These are phyloP conservation scores for Morpho helenor DNA, from an alignment of 2,888 invertebrate genomes.

Conservation along the genomic window DNA sequence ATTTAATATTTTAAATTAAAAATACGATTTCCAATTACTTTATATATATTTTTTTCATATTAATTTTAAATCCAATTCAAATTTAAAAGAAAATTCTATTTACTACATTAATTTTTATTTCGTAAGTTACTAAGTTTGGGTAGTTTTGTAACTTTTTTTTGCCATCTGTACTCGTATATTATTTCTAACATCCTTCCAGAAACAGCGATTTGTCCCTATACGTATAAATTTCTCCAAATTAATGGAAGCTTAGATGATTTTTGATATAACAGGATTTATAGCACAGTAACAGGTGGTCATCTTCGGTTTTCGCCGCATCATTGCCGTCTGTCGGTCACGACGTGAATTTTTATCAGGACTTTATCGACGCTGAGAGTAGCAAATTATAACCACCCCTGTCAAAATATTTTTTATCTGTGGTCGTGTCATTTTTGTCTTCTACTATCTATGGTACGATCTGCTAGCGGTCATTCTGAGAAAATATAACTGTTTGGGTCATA, in stretches of 20 bases:
- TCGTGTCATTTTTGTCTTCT: constrained; percentile 31
- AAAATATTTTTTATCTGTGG: constrained; percentile 26
- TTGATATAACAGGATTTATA: constrained; percentile 65
- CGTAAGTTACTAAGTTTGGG: no score
- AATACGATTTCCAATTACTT: no score
- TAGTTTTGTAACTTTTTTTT: no score
- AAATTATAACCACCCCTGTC: constrained; percentile 36
- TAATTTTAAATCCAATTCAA: no score
- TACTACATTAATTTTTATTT: no score
- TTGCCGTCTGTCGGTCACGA: constrained; percentile 37
- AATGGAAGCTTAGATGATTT: constrained; percentile 60
- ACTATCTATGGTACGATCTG: constrained; percentile 40
- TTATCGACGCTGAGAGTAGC: constrained; percentile 32
- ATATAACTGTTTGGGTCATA: constrained; percentile 30
- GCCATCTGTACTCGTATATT: background rate
- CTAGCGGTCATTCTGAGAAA: constrained; percentile 39
- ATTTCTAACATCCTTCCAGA: constrained; percentile 31
- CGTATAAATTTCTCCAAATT: constrained; percentile 69
- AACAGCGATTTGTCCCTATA: constrained; percentile 60
- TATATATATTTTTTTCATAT: no score
- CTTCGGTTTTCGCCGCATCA: constrained; percentile 43
- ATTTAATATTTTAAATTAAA: no score
- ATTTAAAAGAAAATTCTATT: no score
- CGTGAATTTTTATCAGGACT: constrained; percentile 8
- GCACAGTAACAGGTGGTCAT: constrained; percentile 67